phyloP scores from a whole-genome alignment of 2,888 invertebrate genomes.

The Yponomeuta evonymella region DNA sequence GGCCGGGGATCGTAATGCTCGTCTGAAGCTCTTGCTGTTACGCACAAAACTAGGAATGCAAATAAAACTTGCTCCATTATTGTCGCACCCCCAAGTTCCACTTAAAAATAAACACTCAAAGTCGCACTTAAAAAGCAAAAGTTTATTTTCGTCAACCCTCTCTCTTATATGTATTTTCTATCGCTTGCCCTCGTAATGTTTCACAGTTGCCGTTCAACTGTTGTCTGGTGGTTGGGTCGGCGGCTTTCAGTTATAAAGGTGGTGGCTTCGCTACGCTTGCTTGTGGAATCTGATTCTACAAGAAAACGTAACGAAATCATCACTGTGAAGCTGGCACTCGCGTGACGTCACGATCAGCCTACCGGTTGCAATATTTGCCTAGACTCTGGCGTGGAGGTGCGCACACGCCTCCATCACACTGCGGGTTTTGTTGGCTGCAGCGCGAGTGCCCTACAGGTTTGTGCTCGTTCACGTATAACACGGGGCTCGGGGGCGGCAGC shows the following conservation, averaged over 20 bases:
- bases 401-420: not conserved
- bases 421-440: not conserved
- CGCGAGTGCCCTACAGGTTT: not conserved
- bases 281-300: slow-evolving; percentile 52
- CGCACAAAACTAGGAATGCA: slow-evolving; percentile 43
- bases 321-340: slow-evolving; percentile 18
- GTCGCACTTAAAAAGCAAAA: slow-evolving; percentile 25
- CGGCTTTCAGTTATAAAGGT: slow-evolving; percentile 56
- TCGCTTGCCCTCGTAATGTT: slow-evolving; percentile 40
- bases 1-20: slow-evolving; percentile 45
- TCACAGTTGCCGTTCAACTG: slow-evolving; percentile 46
- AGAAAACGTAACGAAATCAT: slow-evolving; percentile 38
- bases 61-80: slow-evolving; percentile 53
- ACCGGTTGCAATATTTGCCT: slow-evolving; percentile 28
- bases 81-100: not conserved
- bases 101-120: slow-evolving; percentile 25
- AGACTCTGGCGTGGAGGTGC: slow-evolving; percentile 25
- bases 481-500: too few species aligned
- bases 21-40: slow-evolving; percentile 37
- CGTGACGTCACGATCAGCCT: slow-evolving; percentile 3
- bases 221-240: slow-evolving; percentile 44
- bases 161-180: slow-evolving; percentile 14
- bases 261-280: too few species aligned
- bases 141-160: not conserved
- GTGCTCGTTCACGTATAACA: too few species aligned